Evolutionary conservation across 2,113 vertebrate genomes (phyloP), one percentile per base, ranked within the genome.

Genomic region (Fregetta grallaria): DNA sequence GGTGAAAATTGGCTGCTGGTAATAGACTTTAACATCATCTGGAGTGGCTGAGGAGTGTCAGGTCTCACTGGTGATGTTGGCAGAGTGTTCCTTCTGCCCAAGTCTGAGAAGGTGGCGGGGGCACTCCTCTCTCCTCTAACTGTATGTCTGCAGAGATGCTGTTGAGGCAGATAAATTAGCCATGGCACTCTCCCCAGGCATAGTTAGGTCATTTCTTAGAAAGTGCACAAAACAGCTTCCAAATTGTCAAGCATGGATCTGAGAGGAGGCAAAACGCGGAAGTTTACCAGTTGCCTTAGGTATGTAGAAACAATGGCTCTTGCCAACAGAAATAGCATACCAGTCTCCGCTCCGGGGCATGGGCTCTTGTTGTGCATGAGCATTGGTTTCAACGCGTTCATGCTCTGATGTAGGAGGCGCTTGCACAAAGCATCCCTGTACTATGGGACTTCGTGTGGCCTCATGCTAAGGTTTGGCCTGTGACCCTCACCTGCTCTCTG

Each of bases 231-330:
- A 68, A 3, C 63, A 8, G 1, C 72, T 73, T 15, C 86, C 62
- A 49, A 34, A 53, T 6, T 0, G 26, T 36, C 5, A 1, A 16
- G 44, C 13, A 0, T 0, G 66, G 80, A 2, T 1, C 45, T 3
- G 68, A 26, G 59, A n/a, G 88, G 92, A 88, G 77, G 78, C 32
- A 27, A 61, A 75, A 55, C 19, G 34, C 22, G 3, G 22, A 52
- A 81, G 61, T 53, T 92, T 7, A 34, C 36, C 29, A 3, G 13
- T 36, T 6, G 26, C 85, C 61, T 75, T 14, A 4, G 75, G 36
- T 25, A 0, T 2, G 44, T 25, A 9, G 56, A 10, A 68, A 44
- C 45, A 7, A 4, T 2, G 42, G 74, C 67, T 62, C 21, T 7
- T 42, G 71, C 78, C 74, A n/a, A 0, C 10, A 76, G 56, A 11